These are phyloP conservation scores for Lycia hirtaria DNA, from an alignment of 2,888 invertebrate species.

Conservation along the genomic window DNA sequence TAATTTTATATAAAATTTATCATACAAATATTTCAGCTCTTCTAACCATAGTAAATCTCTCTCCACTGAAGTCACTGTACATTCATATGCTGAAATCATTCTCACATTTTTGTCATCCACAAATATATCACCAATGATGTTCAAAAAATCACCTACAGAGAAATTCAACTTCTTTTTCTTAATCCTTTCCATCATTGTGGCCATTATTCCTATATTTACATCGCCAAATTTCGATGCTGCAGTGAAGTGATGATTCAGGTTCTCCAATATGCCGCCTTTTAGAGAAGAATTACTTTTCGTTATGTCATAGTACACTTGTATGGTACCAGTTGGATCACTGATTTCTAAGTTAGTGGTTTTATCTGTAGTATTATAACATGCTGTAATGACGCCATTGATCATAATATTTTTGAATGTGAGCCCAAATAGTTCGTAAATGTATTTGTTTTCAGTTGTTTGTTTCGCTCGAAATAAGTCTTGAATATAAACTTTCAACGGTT, in stretches of 20 bases:
- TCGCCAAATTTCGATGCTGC: slow-evolving; percentile 57
- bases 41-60: slow-evolving; percentile 76
- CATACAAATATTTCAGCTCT: slow-evolving; percentile 74
- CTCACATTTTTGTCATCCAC: slow-evolving; percentile 62
- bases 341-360: slow-evolving; percentile 65
- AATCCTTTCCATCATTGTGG: slow-evolving; percentile 62
- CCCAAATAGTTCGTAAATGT: slow-evolving; percentile 71
- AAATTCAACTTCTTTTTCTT: slow-evolving; percentile 56
- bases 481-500: slow-evolving; percentile 72
- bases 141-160: slow-evolving; percentile 61
- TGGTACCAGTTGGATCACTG: slow-evolving; percentile 72
- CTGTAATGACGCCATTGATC: slow-evolving; percentile 73
- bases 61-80: slow-evolving; percentile 59
- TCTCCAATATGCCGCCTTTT: slow-evolving; percentile 52
- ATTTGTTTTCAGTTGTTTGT: slow-evolving; percentile 61
- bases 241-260: slow-evolving; percentile 57
- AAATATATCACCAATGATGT: slow-evolving; percentile 74
- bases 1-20: slow-evolving; percentile 61
- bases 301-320: slow-evolving; percentile 68
- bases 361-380: slow-evolving; percentile 59
- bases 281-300: slow-evolving; percentile 62
- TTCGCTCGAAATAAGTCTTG: slow-evolving; percentile 77
- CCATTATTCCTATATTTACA: slow-evolving; percentile 61
- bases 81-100: slow-evolving; percentile 71
- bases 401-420: slow-evolving; percentile 73